Evolutionary conservation across 1,140 invertebrate genomes (phyloP).

Genomic region (Chlorops oryzae): DNA sequence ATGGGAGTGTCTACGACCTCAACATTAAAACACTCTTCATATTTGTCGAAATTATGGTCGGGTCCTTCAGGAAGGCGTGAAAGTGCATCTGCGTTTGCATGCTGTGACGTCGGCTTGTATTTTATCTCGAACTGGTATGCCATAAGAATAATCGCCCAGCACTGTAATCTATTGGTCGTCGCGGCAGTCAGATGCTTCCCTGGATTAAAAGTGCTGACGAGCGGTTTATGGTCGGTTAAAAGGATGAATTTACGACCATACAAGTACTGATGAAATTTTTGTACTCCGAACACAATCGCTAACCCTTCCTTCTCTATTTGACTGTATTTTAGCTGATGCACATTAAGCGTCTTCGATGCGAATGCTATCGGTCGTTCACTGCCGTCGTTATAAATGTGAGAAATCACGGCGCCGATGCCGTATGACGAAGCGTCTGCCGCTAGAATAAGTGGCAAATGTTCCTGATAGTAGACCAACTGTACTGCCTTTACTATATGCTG

Average conservation of each 20-base stretch:
- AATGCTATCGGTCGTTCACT: conserved; percentile 25
- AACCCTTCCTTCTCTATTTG: conserved; percentile 47
- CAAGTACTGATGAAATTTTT: conserved; percentile 49
- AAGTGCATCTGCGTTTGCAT: conserved; percentile 9
- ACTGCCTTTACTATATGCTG: not conserved
- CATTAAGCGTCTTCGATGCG: conserved; percentile 13
- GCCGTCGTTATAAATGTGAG: conserved; percentile 42
- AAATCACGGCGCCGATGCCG: conserved; percentile 50
- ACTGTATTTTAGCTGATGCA: conserved; percentile 23
- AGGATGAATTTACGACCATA: conserved; percentile 30
- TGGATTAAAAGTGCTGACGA: conserved; percentile 34
- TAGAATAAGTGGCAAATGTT: conserved; percentile 25
- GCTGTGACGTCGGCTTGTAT: conserved; percentile 10
- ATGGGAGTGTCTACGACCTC: conserved; percentile 11
- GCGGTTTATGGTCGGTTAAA: conserved; percentile 50
- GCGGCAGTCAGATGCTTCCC: conserved; percentile 17
- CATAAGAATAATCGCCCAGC: conserved; percentile 13
- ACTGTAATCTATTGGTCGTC: conserved; percentile 12
- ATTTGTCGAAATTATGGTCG: conserved; percentile 14
- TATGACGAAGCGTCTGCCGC: conserved; percentile 50
- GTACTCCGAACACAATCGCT: conserved; percentile 47
- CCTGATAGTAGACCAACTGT: not conserved
- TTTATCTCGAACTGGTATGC: conserved; percentile 13
- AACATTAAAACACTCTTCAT: conserved; percentile 14
- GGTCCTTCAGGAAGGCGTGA: conserved; percentile 4